Base-by-base conservation (phyloP, 2,888 invertebrate species). In the Dicyrtoma fusca region DNA sequence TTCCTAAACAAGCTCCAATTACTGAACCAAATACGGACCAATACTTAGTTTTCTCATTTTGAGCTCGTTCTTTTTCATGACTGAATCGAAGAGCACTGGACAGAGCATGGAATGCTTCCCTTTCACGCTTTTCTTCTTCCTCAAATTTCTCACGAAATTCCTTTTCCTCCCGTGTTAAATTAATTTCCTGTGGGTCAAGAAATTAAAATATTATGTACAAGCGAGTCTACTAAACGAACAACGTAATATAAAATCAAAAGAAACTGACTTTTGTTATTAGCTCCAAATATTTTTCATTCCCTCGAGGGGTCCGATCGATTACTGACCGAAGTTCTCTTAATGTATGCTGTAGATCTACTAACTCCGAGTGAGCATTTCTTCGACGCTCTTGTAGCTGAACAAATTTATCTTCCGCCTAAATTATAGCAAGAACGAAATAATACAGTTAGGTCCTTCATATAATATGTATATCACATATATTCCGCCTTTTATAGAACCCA, bases 11-110 rank as follows among this genome's bases (percentile, higher is more conserved):
- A 19, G 88, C 88, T 62, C 91, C 91, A 82, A 89, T 84, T 77
- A 91, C 85, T 5, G 91, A 90, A 6, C 90, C 90, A 53, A 90
- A 88, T 70, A 92, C 87, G 75, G 90, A 90, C 89, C 92, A 92
- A 83, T 94, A 94, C 83, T 94, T 94, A 72, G 92, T 92, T 71
- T 91, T 86, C 82, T 94, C 92, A 3, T 91, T 88, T 81, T 92
- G 90, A 0, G 91, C 89, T 47, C 93, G 84, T 83, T 94, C 94
- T 71, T 91, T 87, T 83, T 94, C 94, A 82, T 94, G 93, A 19
- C 91, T 91, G 77, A 91, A 88, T 76, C 93, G 88, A 0, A 94
- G 89, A 0, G 91, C 89, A 21, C 89, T 88, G 0, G 91, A 90
- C 82, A 93, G 87, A 0, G 88, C 86, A 0, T 89, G 87, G 82